Evolutionary conservation across 2,113 vertebrate genomes (phyloP).

Genomic region (Archocentrus centrarchus): DNA sequence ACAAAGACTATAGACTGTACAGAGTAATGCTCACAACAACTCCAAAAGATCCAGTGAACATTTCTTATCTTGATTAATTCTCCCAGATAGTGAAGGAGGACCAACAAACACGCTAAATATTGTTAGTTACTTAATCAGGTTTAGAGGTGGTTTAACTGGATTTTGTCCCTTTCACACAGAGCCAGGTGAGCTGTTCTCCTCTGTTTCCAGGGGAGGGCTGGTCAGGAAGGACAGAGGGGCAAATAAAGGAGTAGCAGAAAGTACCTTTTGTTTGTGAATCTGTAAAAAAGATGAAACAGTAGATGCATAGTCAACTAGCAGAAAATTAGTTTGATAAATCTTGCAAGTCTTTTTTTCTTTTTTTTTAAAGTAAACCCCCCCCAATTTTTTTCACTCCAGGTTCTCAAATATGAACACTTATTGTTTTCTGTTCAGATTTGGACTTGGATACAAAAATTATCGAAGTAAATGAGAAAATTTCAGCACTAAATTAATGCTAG

Average conservation of each 20-base stretch:
- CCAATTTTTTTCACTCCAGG: not conserved
- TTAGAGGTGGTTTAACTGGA: not conserved
- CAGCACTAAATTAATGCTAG: not conserved
- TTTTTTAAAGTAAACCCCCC: not conserved
- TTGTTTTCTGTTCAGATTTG: not conserved
- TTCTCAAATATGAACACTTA: not conserved
- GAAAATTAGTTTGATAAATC: not conserved
- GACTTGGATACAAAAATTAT: too few relatives aligned
- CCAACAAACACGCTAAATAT: not conserved
- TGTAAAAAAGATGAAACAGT: not conserved
- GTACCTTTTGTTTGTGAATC: not conserved
- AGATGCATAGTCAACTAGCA: fast-evolving
- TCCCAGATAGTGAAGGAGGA: not conserved
- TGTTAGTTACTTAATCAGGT: too few relatives aligned
- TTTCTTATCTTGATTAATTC: not conserved
- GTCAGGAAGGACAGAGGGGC: not conserved
- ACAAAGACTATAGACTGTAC: not conserved
- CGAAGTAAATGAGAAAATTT: not conserved
- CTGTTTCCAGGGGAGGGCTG: not conserved
- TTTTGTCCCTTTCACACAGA: not conserved
- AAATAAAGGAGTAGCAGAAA: not conserved
- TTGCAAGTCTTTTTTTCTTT: not conserved
- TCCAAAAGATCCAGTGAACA: not conserved
- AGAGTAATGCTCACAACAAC: not conserved
- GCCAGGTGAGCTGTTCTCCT: not conserved